phyloP scores from a whole-genome alignment of 2,113 vertebrate species.

The Lonchura striata region DNA sequence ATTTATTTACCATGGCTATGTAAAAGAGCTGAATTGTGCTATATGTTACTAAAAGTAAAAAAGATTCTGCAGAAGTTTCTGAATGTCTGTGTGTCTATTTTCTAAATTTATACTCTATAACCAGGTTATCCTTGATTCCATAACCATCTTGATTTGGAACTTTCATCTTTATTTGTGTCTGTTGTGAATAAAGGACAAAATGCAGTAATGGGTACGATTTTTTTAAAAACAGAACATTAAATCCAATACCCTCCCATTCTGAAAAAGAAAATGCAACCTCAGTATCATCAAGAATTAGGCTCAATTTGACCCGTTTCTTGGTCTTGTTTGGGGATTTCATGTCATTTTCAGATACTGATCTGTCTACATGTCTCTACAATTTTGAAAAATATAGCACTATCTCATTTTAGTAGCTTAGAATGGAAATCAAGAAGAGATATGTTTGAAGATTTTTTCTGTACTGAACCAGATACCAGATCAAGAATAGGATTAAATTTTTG shows the following conservation, averaged over 20 bases:
- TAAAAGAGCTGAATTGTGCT: neutral
- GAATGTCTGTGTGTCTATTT: fast-evolving
- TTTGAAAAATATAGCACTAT: neutral
- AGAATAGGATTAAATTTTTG: neutral
- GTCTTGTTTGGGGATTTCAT: neutral
- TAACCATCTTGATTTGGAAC: neutral
- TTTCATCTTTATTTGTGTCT: neutral
- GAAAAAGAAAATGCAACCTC: neutral
- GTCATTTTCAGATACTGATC: neutral
- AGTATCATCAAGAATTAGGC: neutral
- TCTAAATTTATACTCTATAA: neutral
- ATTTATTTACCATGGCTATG: neutral
- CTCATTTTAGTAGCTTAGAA: neutral
- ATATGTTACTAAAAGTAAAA: neutral
- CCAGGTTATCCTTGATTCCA: neutral
- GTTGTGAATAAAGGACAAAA: neutral
- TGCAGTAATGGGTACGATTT: neutral
- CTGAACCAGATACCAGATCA: neutral
- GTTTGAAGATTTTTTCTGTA: neutral
- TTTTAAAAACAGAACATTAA: neutral
- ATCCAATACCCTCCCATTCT: neutral
- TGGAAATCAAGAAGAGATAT: neutral
- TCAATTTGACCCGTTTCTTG: neutral
- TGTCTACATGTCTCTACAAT: neutral
- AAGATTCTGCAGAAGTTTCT: neutral